Evolutionary conservation across 1,140 invertebrate species (phyloP).

Genomic region (Parasteatoda tepidariorum): DNA sequence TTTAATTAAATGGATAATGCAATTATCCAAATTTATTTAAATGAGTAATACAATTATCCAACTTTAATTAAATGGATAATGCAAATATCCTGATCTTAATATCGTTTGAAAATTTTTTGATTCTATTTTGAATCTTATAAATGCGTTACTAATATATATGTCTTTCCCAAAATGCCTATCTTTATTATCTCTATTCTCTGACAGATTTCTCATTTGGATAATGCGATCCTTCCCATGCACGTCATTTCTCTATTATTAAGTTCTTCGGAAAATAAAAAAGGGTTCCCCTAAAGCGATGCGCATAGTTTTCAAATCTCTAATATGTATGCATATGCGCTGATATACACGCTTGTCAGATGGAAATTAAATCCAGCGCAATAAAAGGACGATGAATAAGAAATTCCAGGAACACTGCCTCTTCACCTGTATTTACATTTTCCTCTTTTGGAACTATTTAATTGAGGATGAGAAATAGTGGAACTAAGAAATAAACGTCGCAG

Average conservation of each 20-base stretch:
- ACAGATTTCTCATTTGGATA: not conserved
- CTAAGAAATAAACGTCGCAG: not conserved
- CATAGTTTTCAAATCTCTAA: not conserved
- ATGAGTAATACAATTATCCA: too few relatives aligned
- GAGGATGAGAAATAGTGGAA: not conserved
- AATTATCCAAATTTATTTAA: too few relatives aligned
- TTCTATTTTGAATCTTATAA: too few relatives aligned
- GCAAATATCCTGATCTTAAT: too few relatives aligned
- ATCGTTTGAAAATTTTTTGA: too few relatives aligned
- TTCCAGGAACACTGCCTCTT: not conserved
- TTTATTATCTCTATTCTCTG: too few relatives aligned
- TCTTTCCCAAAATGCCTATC: too few relatives aligned
- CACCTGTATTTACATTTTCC: constrained; percentile 42
- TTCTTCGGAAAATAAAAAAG: not conserved
- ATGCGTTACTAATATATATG: too few relatives aligned
- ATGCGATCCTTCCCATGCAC: not conserved
- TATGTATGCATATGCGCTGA: not conserved
- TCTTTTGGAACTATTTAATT: constrained; percentile 25
- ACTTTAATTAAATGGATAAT: too few relatives aligned
- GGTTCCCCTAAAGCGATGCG: too few relatives aligned
- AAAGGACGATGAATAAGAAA: not conserved
- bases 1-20: too few relatives aligned
- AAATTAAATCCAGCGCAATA: not conserved
- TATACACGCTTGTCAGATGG: not conserved
- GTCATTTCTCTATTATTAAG: too few relatives aligned